These are phyloP conservation scores for Corvus cornix DNA, from an alignment of 2,113 vertebrate genomes.

Conservation along the genomic window DNA sequence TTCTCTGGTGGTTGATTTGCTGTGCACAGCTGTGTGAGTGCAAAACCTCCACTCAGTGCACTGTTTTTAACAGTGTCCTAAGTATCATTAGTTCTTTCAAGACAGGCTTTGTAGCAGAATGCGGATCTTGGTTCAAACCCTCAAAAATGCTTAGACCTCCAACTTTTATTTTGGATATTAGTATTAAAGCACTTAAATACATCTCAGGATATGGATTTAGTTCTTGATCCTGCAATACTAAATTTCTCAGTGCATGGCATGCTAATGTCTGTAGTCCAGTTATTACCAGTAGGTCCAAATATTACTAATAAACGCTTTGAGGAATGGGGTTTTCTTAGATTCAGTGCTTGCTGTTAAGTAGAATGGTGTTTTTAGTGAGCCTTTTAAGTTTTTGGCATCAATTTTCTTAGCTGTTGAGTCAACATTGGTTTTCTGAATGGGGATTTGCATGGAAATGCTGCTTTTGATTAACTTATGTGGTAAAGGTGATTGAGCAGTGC, in stretches of 20 bases:
- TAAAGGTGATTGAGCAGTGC: background rate
- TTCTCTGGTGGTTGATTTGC: background rate
- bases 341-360: background rate
- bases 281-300: background rate
- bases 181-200: background rate
- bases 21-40: rapidly evolving
- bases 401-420: background rate
- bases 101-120: background rate
- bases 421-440: background rate
- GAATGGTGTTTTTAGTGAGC: background rate
- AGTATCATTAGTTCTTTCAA: background rate
- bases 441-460: conserved; percentile 16
- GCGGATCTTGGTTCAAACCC: background rate
- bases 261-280: background rate
- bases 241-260: background rate
- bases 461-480: background rate
- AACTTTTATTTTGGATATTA: background rate
- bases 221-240: background rate
- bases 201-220: background rate
- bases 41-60: background rate
- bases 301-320: background rate
- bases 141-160: background rate
- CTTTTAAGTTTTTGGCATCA: background rate
- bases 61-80: background rate
- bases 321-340: background rate